Evolutionary conservation across 2,797 vertebrate genomes (phyloP), one percentile per base, ranked within the genome.

Genomic region (Enteromius mattozi): DNA sequence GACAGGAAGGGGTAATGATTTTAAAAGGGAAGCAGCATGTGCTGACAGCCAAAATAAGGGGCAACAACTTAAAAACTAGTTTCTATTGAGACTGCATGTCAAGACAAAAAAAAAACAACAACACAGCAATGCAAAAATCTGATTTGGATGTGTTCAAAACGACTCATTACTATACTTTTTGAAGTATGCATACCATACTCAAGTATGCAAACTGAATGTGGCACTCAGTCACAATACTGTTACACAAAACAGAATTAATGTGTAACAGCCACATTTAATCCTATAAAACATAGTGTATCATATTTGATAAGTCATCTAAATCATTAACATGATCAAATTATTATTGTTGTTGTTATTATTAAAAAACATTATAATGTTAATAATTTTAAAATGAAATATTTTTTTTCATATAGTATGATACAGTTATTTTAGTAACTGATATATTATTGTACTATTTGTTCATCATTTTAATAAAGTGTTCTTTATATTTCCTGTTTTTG

Each of bases 1-100:
- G 69, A 74, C 45, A 68, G 70, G 70, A 72, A 68, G 40, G 12
- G 54, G 7, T 72, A 61, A 47, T 61, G 24, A 16, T 63, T 82
- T 16, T 47, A 63, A 81, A 81, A 65, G 42, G 27, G 19, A 51
- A 49, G 12, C 33, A 37, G 19, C 12, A 56, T 42, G 33, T 8
- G 54, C 10, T 13, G 9, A 45, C 17, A 37, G 27, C 14, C 68
- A 17, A 59, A 24, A 59, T 16, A 8, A 56, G 6, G 9, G 71
- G 27, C 17, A 37, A 56, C 3, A 4, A 24, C 12, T 24, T 16
- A 21, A 21, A 75, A 35, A 75, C 19, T 30, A 19, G 1, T 54
- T 54, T 13, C 47, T 78, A 45, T 78, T 42, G 27, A 40, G 51
- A 37, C 33, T 37, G 72, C 35, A 40, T 13, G 7, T 76, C 33